Evolutionary conservation across 2,797 vertebrate species (phyloP), one percentile per base, ranked within the genome.

Genomic region (Hylomyscus alleni): DNA sequence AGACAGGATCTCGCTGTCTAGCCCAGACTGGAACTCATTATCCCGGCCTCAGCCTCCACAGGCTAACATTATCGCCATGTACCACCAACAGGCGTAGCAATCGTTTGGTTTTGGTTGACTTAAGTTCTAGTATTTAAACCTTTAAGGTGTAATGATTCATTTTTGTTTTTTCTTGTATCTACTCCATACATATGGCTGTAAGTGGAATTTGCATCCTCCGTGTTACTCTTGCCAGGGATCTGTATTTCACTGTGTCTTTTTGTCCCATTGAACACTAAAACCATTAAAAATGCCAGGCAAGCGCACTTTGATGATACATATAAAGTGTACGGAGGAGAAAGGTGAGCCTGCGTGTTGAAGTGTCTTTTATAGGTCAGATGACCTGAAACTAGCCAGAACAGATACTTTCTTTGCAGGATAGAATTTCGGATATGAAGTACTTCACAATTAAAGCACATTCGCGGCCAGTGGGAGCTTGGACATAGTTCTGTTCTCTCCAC

Each of bases 211-310:
- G 44, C 50, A 31, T 93, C 44, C 50, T 95, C 50, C 77, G 24
- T 82, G 3, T 91, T 91, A 62, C 14, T 90, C 56, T 95, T 26
- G 34, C 77, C 19, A 2, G 85, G 90, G 83, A 34, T 83, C 54
- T 94, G 0, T 87, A 29, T 80, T 86, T 95, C 89, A 91, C 29
- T 50, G 26, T 69, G 73, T n/a, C 50, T 76, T 40, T n/a, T 77
- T 90, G 29, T 15, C 65, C 86, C 72, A 29, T 93, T n/a, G 26
- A 93, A 91, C 75, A 95, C n/a, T 52, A 54, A n/a, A 83, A 89
- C 78, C 34, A 91, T 93, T 94, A 65, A 84, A 76, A 89, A 80
- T 92, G 69, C 72, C 67, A 85, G 91, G 93, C 77, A 85, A 85
- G 77, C 77, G 22, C 88, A 78, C 58, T 24, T 26, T 24, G 37